A percentile compares a stretch with the other conserved stretches of the same genome.
Conservation (phyloP, 2,888 invertebrate genomes). For the Idaea dimidiata region DNA sequence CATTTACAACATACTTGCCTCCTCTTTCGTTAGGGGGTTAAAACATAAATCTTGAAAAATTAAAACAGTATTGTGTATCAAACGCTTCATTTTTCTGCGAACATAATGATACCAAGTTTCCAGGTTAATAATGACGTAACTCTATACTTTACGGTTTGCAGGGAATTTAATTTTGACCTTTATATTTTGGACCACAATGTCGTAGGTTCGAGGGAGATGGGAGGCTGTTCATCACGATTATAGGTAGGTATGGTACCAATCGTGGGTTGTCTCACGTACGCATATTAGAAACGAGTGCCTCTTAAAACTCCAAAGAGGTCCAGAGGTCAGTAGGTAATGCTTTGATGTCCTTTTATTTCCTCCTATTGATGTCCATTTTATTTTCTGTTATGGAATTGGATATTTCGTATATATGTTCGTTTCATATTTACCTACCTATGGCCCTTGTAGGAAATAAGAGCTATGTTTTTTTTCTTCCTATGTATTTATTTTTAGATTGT, state of each 20-base stretch:
- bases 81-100: slow-evolving; percentile 21
- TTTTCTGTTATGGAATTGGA: not conserved
- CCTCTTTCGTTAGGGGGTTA: too few relatives aligned
- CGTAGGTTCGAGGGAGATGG: slow-evolving; percentile 22
- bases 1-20: too few relatives aligned
- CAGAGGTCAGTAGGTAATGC: slow-evolving; percentile 50
- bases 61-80: slow-evolving; percentile 24
- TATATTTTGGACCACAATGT: slow-evolving; percentile 69
- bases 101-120: slow-evolving; percentile 12
- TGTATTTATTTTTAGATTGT: not conserved
- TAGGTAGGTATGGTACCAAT: slow-evolving; percentile 11
- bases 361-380: slow-evolving; percentile 36
- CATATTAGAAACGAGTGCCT: slow-evolving; percentile 62
- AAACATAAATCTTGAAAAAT: not conserved
- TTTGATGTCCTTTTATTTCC: slow-evolving; percentile 47
- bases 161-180: slow-evolving; percentile 74
- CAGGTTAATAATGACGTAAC: slow-evolving; percentile 66
- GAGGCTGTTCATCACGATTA: slow-evolving; percentile 55
- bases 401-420: not conserved
- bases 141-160: slow-evolving; percentile 69
- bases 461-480: not conserved
- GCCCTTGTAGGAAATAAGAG: not conserved
- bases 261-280: slow-evolving; percentile 60
- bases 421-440: not conserved
- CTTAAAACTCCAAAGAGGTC: slow-evolving; percentile 67